Conservation (phyloP, 2,797 vertebrate species). For the Pachyuromys duprasi region DNA sequence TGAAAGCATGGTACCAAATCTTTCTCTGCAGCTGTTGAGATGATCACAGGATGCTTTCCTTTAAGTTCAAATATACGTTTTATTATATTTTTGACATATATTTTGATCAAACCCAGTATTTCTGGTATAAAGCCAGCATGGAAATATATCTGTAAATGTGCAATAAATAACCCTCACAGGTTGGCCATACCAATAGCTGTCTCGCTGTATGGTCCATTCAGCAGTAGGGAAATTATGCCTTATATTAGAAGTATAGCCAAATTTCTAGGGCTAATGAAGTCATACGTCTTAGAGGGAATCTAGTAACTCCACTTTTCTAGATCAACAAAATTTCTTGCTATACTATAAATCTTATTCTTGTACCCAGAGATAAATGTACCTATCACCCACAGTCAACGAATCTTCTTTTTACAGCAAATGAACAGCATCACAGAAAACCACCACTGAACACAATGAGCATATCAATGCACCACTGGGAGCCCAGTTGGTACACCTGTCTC, state of each 20-base stretch:
- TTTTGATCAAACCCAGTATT: background rate
- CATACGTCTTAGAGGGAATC: background rate
- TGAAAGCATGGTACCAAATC: background rate
- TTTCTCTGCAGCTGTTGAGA: background rate
- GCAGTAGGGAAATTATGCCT: background rate
- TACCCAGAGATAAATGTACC: no score
- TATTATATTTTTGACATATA: background rate
- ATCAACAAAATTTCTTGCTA: background rate
- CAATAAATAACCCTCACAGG: background rate
- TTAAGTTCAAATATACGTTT: background rate
- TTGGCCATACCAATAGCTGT: background rate
- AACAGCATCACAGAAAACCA: background rate
- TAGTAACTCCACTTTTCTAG: background rate
- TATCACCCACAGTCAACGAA: background rate
- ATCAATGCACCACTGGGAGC: background rate
- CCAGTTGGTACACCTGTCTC: background rate
- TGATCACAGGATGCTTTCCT: background rate
- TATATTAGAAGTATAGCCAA: background rate
- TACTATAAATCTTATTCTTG: background rate
- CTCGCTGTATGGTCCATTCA: background rate
- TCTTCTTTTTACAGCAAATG: background rate
- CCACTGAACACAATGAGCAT: background rate
- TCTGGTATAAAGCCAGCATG: background rate
- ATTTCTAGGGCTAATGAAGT: background rate
- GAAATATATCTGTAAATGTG: background rate